phyloP scores from a whole-genome alignment of 2,113 vertebrate genomes.

The Erinaceus europaeus region DNA sequence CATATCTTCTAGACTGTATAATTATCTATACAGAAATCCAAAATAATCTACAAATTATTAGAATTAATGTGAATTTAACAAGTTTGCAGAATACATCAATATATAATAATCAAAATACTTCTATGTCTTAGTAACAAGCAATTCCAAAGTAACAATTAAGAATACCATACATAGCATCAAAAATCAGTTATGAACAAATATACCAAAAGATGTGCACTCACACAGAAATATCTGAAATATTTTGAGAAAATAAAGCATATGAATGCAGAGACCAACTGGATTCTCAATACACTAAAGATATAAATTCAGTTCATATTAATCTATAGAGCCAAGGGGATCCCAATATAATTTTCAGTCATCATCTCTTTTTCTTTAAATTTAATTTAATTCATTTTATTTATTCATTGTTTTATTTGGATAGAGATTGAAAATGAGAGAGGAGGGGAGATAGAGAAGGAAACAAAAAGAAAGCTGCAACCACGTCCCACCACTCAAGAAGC shows the following conservation, averaged over 20 bases:
- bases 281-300: neutral
- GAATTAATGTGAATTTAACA: neutral
- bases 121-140: neutral
- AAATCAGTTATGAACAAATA: neutral
- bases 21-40: neutral
- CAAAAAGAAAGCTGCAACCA: too few species aligned
- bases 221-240: neutral
- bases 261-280: neutral
- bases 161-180: too few species aligned
- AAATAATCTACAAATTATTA: neutral
- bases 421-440: too few species aligned
- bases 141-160: neutral
- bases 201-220: neutral
- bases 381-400: too few species aligned
- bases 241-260: constrained; percentile 1
- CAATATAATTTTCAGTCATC: neutral
- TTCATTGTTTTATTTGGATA: neutral
- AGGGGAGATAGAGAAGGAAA: too few species aligned
- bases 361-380: neutral
- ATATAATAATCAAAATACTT: neutral
- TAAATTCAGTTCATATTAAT: neutral
- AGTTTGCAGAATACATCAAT: neutral
- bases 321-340: neutral
- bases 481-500: too few species aligned
- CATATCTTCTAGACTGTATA: neutral